Percentiles rank a stretch among this genome's conserved stretches.
These are phyloP conservation scores for Pycnonotus jocosus DNA, from an alignment of 2,113 vertebrate species.

Conservation along the genomic window DNA sequence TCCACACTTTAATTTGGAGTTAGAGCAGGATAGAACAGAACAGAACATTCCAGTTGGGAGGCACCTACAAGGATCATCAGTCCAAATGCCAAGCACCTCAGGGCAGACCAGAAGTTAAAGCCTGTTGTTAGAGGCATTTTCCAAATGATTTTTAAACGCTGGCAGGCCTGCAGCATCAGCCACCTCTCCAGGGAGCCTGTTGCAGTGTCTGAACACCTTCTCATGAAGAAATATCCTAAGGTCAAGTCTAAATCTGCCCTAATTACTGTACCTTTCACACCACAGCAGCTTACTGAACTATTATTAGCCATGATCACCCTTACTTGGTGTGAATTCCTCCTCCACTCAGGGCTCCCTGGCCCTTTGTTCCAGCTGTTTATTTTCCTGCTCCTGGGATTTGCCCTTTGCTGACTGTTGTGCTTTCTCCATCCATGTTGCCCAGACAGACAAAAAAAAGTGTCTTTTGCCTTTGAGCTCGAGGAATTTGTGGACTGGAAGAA, in stretches of 20 bases:
- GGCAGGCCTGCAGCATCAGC: too few species aligned
- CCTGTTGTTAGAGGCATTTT: not conserved
- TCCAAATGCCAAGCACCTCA: not conserved
- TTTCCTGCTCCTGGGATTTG: not conserved
- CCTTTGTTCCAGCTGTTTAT: not conserved
- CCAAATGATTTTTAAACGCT: not conserved
- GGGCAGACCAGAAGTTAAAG: not conserved
- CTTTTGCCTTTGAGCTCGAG: not conserved
- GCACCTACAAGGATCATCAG: too few species aligned
- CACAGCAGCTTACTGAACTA: not conserved
- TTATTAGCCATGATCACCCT: not conserved
- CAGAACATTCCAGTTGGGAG: not conserved
- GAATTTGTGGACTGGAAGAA: not conserved
- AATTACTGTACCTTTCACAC: not conserved
- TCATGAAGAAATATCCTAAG: not conserved
- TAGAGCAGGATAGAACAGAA: accelerated
- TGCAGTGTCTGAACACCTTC: not conserved
- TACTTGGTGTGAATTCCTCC: not conserved
- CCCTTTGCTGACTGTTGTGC: not conserved
- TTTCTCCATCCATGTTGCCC: not conserved
- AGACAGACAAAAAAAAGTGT: not conserved
- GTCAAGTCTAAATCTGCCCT: too few species aligned
- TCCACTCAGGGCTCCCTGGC: not conserved
- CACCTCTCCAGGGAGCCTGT: not conserved
- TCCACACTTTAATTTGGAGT: not conserved